Evolutionary conservation across 2,113 vertebrate genomes (phyloP).

Genomic region (Kryptolebias marmoratus): DNA sequence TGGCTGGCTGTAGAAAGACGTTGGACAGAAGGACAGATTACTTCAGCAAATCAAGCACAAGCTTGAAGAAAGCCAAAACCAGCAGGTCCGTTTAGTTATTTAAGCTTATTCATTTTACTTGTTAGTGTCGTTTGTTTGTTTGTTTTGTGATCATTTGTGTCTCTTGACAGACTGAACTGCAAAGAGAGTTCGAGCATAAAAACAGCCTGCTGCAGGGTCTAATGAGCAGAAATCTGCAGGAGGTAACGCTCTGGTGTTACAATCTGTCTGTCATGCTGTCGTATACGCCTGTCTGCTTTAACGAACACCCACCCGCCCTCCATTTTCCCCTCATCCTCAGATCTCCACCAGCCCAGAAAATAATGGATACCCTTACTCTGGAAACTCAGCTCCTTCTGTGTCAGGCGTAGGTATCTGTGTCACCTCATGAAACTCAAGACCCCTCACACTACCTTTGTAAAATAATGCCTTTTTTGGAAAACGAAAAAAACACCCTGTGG

Average conservation of each 20-base stretch:
- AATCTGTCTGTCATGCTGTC: background rate
- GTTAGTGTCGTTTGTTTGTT: background rate
- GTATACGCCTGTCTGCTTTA: background rate
- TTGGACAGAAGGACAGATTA: slow-evolving; percentile 90
- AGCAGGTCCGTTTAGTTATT: slow-evolving; percentile 80
- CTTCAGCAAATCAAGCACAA: slow-evolving; percentile 91
- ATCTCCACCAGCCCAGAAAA: slow-evolving; percentile 76
- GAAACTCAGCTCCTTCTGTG: slow-evolving; percentile 62
- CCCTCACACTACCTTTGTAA: background rate
- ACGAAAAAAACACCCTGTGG: no score
- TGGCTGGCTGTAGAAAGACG: slow-evolving; percentile 85
- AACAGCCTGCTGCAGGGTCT: slow-evolving; percentile 85
- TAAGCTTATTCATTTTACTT: background rate
- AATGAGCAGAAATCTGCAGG: slow-evolving; percentile 84
- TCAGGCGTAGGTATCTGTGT: slow-evolving; percentile 82
- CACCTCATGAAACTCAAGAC: background rate
- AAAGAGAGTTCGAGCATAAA: slow-evolving; percentile 88
- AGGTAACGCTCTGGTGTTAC: slow-evolving; percentile 75
- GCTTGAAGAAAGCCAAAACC: slow-evolving; percentile 88
- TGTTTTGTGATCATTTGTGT: background rate
- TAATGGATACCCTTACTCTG: slow-evolving; percentile 85
- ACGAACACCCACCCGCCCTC: background rate
- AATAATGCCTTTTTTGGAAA: background rate
- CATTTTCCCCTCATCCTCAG: slow-evolving; percentile 21
- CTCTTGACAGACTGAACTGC: slow-evolving; percentile 82